phyloP scores from a whole-genome alignment of 2,113 vertebrate genomes.

The Indri indri region DNA sequence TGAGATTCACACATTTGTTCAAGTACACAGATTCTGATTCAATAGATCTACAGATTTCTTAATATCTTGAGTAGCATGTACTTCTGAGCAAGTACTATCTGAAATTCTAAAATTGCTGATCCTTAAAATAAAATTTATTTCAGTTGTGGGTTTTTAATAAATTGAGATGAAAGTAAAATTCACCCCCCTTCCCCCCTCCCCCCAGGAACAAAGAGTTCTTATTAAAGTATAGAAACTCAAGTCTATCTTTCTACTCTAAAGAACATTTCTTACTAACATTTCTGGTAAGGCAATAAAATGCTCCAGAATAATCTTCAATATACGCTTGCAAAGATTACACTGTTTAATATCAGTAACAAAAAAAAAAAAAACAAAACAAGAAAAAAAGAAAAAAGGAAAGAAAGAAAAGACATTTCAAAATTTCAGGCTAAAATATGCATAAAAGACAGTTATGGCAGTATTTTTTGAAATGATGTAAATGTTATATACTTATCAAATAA shows the following conservation, averaged over 20 bases:
- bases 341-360: constrained; percentile 77
- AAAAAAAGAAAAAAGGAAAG: not conserved
- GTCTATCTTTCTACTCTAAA: constrained; percentile 84
- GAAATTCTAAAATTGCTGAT: constrained; percentile 72
- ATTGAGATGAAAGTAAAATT: constrained; percentile 85
- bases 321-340: constrained; percentile 85
- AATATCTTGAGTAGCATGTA: constrained; percentile 73
- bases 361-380: constrained; percentile 46
- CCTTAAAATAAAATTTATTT: constrained; percentile 79
- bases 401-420: constrained; percentile 77
- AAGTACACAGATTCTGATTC: constrained; percentile 78
- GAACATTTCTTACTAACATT: constrained; percentile 85
- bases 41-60: constrained; percentile 68
- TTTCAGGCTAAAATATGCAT: constrained; percentile 85
- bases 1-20: constrained; percentile 82
- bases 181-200: constrained; percentile 48
- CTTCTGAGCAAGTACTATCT: constrained; percentile 78
- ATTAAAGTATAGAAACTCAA: constrained; percentile 83
- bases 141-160: constrained; percentile 76
- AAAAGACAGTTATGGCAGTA: constrained; percentile 85
- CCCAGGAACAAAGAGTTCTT: constrained; percentile 80
- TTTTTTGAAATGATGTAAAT: constrained; percentile 86
- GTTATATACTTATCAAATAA: constrained; percentile 88
- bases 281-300: constrained; percentile 87
- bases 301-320: constrained; percentile 86